These are phyloP conservation scores for Tor tambroides DNA, from an alignment of 2,113 vertebrate genomes.

Conservation along the genomic window DNA sequence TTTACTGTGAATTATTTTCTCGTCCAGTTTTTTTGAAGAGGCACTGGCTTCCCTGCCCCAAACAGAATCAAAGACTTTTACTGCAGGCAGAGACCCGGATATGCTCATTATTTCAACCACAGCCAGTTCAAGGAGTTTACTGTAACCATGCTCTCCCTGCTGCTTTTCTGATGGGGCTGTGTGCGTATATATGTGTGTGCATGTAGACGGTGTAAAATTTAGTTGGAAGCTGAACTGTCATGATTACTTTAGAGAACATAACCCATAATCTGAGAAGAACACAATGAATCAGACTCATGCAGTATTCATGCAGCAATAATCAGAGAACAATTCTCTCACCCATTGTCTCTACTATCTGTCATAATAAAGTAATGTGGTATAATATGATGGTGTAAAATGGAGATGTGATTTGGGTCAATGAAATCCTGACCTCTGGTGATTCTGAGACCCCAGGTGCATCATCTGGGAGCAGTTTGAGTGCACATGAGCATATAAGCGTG, in stretches of 20 bases:
- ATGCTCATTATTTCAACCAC: neutral
- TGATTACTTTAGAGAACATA: constrained; percentile 6
- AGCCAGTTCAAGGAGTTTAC: neutral
- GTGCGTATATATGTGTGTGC: neutral
- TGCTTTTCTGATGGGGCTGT: neutral
- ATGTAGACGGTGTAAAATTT: neutral
- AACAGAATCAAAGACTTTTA: neutral
- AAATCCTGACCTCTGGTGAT: neutral
- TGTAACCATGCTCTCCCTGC: neutral
- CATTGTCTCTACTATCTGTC: neutral
- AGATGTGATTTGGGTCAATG: neutral
- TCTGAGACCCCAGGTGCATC: neutral
- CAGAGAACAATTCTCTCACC: neutral
- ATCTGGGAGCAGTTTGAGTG: neutral
- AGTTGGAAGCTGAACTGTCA: constrained; percentile 2
- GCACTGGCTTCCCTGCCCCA: neutral
- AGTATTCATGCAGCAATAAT: constrained; percentile 4
- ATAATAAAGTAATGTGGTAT: neutral
- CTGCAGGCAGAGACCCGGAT: neutral
- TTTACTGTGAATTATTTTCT: neutral
- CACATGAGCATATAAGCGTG: neutral
- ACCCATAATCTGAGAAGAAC: constrained; percentile 1
- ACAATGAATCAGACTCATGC: neutral
- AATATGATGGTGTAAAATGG: neutral
- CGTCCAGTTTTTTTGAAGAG: too few species aligned